Evolutionary conservation across 2,888 invertebrate species (phyloP).

Genomic region (Gortyna flavago): DNA sequence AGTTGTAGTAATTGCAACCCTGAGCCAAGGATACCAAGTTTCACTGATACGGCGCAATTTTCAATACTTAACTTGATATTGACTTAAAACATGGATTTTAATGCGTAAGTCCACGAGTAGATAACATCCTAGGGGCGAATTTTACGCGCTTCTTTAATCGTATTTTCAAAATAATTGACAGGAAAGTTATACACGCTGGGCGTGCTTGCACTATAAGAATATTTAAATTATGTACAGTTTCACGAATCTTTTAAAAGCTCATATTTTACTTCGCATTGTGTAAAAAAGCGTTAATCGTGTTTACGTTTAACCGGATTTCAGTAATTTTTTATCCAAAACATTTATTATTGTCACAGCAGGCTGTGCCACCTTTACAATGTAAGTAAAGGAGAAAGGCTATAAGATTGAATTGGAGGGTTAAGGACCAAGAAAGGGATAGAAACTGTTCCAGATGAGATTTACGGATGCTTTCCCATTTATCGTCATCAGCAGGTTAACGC

Average conservation of each 20-base stretch:
- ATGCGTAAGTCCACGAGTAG: not conserved
- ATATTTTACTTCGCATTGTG: not conserved
- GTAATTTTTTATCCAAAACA: not conserved
- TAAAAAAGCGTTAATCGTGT: not conserved
- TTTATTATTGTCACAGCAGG: not conserved
- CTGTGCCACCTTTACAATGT: not conserved
- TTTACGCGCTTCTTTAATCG: slow-evolving; percentile 3
- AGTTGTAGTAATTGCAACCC: slow-evolving; percentile 46
- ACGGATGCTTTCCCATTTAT: not conserved
- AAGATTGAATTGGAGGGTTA: not conserved
- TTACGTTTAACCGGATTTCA: not conserved
- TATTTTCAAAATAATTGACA: slow-evolving; percentile 33
- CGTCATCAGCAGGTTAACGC: not conserved
- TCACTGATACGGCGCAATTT: slow-evolving; percentile 15
- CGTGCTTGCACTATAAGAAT: not conserved
- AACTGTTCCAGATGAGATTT: not conserved
- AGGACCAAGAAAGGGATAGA: not conserved
- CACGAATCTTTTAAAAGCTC: slow-evolving; percentile 1
- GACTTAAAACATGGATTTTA: slow-evolving; percentile 6
- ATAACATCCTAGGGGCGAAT: slow-evolving; percentile 1
- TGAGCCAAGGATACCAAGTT: slow-evolving; percentile 37
- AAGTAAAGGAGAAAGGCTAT: not conserved
- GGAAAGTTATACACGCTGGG: slow-evolving; percentile 6
- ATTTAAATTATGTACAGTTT: not conserved
- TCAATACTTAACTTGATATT: not conserved